Evolutionary conservation across 2,797 vertebrate species (phyloP), one percentile per base, ranked within the genome.

Genomic region (Microctenopoma lineatum): DNA sequence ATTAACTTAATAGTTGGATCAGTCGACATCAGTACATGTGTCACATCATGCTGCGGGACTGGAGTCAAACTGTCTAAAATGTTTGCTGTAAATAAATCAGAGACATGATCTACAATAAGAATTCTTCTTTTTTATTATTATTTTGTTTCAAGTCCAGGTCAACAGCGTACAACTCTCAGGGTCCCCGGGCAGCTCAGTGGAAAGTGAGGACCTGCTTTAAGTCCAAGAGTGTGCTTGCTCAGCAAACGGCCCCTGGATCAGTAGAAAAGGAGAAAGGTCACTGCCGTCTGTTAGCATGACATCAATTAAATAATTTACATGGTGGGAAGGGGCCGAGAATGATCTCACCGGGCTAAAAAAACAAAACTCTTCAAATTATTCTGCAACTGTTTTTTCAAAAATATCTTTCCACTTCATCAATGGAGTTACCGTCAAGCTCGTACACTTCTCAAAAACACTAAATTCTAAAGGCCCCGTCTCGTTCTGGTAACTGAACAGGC

Each of bases 121-220:
- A 71, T 66, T 84, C 57, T 77, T 67, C 59, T 75, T 86, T 83
- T 90, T 92, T 90, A 81, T 68, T 66, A 27, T 90, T 80, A 85
- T 90, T 90, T 87, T 75, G 70, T 90, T 89, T 90, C 84, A 90
- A 91, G 90, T 92, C 90, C 92, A 90, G 84, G 74, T 88, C 81
- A 86, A 91, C 85, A 88, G 86, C 89, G 73, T 78, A 90, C 78
- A 87, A 70, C 63, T 59, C 52, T 79, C 80, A 42, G 77, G 74
- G 71, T 85, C 89, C 80, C 85, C 82, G 1, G 79, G 79, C 4
- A 84, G 75, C 88, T 83, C 81, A 58, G 78, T 55, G 84, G 86
- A 66, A 59, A 73, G 67, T 48, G 71, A 78, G 83, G 77, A 83
- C 59, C 47, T 42, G 80, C 83, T 73, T 72, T 11, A 34, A 71